phyloP scores from a whole-genome alignment of 1,140 invertebrate genomes.

The Nixonia krombeini region DNA sequence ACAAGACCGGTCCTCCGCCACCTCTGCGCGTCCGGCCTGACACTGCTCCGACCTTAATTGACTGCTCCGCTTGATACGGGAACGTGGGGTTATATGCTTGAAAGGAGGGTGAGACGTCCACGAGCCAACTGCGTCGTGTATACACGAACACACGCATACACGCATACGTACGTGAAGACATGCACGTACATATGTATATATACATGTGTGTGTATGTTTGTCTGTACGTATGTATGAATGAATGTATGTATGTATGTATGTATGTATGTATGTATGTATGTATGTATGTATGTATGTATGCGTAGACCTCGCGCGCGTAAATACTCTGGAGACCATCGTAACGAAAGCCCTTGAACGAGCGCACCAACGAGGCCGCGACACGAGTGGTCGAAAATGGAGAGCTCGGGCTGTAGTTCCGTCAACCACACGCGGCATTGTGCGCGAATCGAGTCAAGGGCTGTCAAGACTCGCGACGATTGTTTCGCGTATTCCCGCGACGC shows the following conservation, averaged over 20 bases:
- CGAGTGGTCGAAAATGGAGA: slow-evolving; percentile 11
- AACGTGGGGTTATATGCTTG: slow-evolving; percentile 3
- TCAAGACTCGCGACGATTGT: not conserved
- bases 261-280: too few species aligned
- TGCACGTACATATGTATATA: too few species aligned
- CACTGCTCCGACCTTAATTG: slow-evolving; percentile 24
- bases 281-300: too few species aligned
- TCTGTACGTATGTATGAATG: not conserved
- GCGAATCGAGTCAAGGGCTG: slow-evolving; percentile 10
- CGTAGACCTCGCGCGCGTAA: not conserved
- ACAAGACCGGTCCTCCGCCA: slow-evolving; percentile 33
- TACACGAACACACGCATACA: too few species aligned
- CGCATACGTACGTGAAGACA: not conserved
- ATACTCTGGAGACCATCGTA: not conserved
- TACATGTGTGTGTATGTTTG: too few species aligned
- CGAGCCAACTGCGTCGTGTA: too few species aligned
- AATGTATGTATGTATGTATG: too few species aligned
- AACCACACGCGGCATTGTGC: not conserved
- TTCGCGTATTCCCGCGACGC: not conserved
- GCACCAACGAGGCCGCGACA: slow-evolving; percentile 2
- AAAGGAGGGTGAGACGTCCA: too few species aligned
- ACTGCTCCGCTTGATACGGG: slow-evolving; percentile 21
- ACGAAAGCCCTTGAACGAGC: not conserved
- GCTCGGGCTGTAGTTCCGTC: slow-evolving; percentile 3
- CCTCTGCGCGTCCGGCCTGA: slow-evolving; percentile 1